Evolutionary conservation across 2,888 invertebrate species (phyloP), one percentile per base, ranked within the genome.

Genomic region (Drosophila quinaria): DNA sequence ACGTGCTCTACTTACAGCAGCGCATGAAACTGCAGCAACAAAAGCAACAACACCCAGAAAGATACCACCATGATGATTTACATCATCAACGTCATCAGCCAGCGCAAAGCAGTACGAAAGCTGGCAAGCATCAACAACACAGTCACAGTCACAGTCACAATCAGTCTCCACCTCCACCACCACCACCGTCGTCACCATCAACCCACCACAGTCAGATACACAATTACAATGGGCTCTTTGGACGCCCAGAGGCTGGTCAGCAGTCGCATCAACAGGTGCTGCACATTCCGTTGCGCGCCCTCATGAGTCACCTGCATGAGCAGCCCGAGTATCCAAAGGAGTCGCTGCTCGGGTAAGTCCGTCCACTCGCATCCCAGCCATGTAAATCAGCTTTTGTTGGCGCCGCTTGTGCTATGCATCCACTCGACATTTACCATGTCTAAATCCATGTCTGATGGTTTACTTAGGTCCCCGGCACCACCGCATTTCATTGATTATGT

Each of bases 1-100:
- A 92, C 77, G 92, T 92, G 63, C 81, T 89, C 60, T 92, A 91
- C 81, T 89, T 92, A 77, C 92, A 91, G 62, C 92, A 92, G 75
- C 92, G 92, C 70, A 78, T 91, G 75, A 89, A 81, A 68, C 76
- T 75, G 67, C 77, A 73, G 15, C 80, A 81, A 31, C 80, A 74
- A 17, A 74, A 76, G 13, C 67, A 54, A 8, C 52, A 65, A 47
- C 81, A 78, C 37, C 74, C 67, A 17, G 60, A 73, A 8, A 29
- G 44, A 25, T 54, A 62, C 5, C 63, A 78, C 39, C 85, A 81
- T 8, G 73, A 72, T 65, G 75, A 75, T 47, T 77, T 83, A 62
- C 84, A 81, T 59, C 25, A 25, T 25, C 5, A 25, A 5, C 89
- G 81, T 59, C 89, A 83, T 49, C 79, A 73, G 73, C 58, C 66